phyloP scores from a whole-genome alignment of 2,888 invertebrate genomes.

The Hyppa rectilinea region DNA sequence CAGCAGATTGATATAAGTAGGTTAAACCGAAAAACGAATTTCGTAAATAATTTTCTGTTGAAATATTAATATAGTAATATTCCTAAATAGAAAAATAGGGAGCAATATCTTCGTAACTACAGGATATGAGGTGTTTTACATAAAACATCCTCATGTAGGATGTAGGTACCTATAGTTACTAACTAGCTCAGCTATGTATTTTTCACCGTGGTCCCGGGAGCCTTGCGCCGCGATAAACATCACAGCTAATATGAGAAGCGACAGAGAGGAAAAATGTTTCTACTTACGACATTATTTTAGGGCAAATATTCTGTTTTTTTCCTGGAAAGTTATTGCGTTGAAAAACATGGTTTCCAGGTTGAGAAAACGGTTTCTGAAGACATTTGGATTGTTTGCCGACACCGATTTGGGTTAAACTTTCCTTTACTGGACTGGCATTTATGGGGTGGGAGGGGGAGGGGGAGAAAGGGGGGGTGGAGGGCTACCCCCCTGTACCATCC shows the following conservation, averaged over 20 bases:
- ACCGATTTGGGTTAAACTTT: too few relatives aligned
- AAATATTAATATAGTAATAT: not conserved
- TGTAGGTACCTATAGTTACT: not conserved
- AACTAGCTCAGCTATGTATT: not conserved
- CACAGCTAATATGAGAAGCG: constrained; percentile 27
- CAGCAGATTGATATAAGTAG: too few relatives aligned
- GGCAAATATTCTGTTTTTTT: not conserved
- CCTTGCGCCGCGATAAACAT: constrained; percentile 19
- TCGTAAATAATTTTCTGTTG: not conserved
- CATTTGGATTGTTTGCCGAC: too few relatives aligned
- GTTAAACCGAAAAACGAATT: not conserved
- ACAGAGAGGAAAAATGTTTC: constrained; percentile 6
- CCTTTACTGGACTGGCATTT: too few relatives aligned
- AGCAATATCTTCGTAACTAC: not conserved
- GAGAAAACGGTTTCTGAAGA: too few relatives aligned
- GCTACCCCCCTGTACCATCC: too few relatives aligned
- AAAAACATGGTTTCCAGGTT: too few relatives aligned
- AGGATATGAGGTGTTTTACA: not conserved
- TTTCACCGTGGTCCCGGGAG: constrained; percentile 25
- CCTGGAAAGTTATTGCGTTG: not conserved
- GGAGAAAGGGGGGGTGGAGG: too few relatives aligned
- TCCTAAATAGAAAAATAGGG: not conserved
- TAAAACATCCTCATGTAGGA: not conserved
- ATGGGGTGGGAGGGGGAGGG: too few relatives aligned
- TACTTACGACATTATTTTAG: not conserved